Evolutionary conservation across 2,888 invertebrate genomes (phyloP).

Genomic region (Drosophila falleni): DNA sequence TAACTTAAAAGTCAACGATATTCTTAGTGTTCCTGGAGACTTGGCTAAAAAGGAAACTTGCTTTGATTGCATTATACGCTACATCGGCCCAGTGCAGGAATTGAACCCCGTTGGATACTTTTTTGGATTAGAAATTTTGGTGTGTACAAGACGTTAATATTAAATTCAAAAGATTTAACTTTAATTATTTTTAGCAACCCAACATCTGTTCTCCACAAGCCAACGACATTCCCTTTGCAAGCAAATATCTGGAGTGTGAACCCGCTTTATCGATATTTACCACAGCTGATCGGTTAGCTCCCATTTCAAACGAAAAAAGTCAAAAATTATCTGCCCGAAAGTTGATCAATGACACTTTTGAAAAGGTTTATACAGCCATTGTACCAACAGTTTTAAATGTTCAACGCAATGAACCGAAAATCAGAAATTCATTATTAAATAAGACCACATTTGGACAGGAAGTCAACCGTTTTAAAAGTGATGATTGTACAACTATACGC

Average conservation of each 20-base stretch:
- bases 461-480: background rate
- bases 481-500: constrained; percentile 4
- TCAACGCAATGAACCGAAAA: constrained; percentile 42
- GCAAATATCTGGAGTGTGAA: constrained; percentile 72
- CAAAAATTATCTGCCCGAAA: constrained; percentile 72
- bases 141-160: constrained; percentile 60
- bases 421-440: constrained; percentile 30
- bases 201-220: constrained; percentile 81
- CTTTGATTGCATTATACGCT: constrained; percentile 85
- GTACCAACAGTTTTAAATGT: constrained; percentile 46
- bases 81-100: constrained; percentile 87
- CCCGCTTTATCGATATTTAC: constrained; percentile 72
- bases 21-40: constrained; percentile 85
- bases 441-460: constrained; percentile 1
- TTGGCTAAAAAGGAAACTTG: constrained; percentile 63
- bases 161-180: background rate
- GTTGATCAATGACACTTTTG: constrained; percentile 72
- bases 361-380: constrained; percentile 68
- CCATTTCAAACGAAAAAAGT: constrained; percentile 61
- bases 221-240: constrained; percentile 66
- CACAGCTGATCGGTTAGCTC: constrained; percentile 77
- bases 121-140: constrained; percentile 87
- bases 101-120: constrained; percentile 87
- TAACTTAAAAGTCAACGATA: constrained; percentile 70
- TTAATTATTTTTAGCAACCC: constrained; percentile 60